These are phyloP conservation scores for Bombus haemorrhoidalis DNA, from an alignment of 1,140 invertebrate species.

Conservation along the genomic window DNA sequence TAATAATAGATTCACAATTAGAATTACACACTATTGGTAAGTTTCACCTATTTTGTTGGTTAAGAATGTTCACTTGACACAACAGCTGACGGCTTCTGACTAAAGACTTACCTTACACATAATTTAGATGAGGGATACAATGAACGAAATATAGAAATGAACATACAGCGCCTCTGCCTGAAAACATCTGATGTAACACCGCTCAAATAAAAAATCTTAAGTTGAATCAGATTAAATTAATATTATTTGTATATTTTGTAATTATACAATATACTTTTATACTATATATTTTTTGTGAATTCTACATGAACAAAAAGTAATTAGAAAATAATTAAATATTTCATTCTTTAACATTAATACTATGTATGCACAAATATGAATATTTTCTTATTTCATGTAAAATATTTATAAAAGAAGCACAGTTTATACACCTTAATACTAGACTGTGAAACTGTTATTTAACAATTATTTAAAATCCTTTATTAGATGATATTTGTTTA, in stretches of 20 bases:
- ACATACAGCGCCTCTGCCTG: background rate
- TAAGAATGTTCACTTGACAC: conserved; percentile 67
- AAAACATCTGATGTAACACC: background rate
- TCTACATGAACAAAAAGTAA: too few species aligned
- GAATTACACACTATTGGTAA: conserved; percentile 21
- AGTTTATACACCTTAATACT: background rate
- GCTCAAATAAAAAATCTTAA: background rate
- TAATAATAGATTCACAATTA: conserved; percentile 18
- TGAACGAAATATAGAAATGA: background rate
- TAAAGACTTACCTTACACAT: conserved; percentile 22
- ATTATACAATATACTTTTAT: too few species aligned
- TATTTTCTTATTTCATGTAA: too few species aligned
- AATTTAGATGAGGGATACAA: conserved; percentile 27
- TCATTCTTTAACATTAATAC: too few species aligned
- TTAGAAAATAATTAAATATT: too few species aligned
- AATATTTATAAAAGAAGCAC: background rate
- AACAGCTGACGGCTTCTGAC: conserved; percentile 67
- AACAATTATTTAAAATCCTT: too few species aligned
- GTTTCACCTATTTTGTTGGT: conserved; percentile 67
- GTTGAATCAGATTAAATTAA: background rate
- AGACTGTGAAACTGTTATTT: background rate
- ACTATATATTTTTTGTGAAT: background rate
- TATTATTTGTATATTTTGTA: background rate
- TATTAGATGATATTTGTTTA: too few species aligned
- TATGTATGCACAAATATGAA: too few species aligned